phyloP scores from a whole-genome alignment of 1,140 invertebrate genomes.

The Anastrepha obliqua region DNA sequence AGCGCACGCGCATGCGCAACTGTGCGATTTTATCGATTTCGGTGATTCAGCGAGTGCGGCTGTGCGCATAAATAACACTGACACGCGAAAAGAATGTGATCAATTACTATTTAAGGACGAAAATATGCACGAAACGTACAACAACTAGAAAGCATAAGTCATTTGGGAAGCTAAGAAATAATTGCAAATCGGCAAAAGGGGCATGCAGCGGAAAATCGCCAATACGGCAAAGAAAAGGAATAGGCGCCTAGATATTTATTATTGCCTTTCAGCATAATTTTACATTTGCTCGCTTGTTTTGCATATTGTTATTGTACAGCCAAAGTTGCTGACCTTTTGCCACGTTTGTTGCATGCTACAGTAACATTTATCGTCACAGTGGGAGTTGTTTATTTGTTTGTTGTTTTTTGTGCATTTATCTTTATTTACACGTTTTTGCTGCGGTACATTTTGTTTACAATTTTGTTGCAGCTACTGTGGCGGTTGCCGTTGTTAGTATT shows the following conservation, averaged over 20 bases:
- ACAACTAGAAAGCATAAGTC: neutral
- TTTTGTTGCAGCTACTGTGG: neutral
- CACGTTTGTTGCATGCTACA: constrained; percentile 40
- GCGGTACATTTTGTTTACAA: constrained; percentile 26
- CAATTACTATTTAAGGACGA: neutral
- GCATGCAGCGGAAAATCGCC: neutral
- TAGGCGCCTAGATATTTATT: too few species aligned
- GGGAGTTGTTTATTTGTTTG: constrained; percentile 11
- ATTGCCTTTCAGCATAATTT: neutral
- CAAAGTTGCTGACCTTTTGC: constrained; percentile 39
- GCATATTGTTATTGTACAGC: neutral
- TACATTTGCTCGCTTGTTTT: neutral
- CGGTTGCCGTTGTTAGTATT: neutral
- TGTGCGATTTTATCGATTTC: constrained; percentile 5
- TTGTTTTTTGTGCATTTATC: neutral
- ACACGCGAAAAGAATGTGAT: constrained; percentile 15
- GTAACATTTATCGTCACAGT: constrained; percentile 39
- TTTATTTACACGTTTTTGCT: neutral
- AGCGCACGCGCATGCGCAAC: neutral
- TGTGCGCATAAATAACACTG: neutral
- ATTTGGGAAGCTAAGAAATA: neutral
- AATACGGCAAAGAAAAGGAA: too few species aligned
- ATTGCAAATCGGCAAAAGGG: neutral
- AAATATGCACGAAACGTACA: neutral
- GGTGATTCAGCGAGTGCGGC: neutral